phyloP scores from a whole-genome alignment of 2,113 vertebrate genomes.

The Heterotilapia buettikoferi region DNA sequence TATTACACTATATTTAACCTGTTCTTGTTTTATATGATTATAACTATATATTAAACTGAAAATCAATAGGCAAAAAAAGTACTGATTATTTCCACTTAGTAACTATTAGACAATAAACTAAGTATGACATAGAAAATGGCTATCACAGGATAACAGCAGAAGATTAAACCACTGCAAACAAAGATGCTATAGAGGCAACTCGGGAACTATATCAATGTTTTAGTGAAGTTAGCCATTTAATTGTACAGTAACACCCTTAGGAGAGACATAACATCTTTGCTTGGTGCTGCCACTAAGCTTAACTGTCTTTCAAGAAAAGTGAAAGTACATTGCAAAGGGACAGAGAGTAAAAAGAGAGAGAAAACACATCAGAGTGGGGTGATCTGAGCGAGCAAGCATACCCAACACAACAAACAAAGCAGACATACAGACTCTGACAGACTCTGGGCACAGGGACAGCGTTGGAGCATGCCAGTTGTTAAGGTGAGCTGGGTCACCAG shows the following conservation, averaged over 20 bases:
- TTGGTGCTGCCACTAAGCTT: constrained; percentile 20
- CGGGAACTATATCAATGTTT: not conserved
- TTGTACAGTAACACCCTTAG: not conserved
- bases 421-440: constrained; percentile 50
- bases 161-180: constrained; percentile 11
- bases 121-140: not conserved
- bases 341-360: constrained; percentile 5
- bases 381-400: constrained; percentile 26
- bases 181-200: constrained; percentile 4
- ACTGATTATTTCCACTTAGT: not conserved
- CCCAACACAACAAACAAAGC: constrained; percentile 44
- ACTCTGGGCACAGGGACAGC: constrained; percentile 39
- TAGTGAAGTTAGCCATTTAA: not conserved
- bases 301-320: constrained; percentile 9
- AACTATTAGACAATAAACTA: not conserved
- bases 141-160: not conserved
- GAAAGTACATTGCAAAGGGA: not conserved
- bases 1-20: not conserved
- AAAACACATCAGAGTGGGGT: not conserved
- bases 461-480: constrained; percentile 39
- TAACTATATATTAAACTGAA: not conserved
- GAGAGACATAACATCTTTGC: constrained; percentile 37
- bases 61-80: not conserved
- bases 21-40: not conserved
- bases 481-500: constrained; percentile 16